Evolutionary conservation across 1,140 invertebrate genomes (phyloP).

Genomic region (Drosophila simulans): DNA sequence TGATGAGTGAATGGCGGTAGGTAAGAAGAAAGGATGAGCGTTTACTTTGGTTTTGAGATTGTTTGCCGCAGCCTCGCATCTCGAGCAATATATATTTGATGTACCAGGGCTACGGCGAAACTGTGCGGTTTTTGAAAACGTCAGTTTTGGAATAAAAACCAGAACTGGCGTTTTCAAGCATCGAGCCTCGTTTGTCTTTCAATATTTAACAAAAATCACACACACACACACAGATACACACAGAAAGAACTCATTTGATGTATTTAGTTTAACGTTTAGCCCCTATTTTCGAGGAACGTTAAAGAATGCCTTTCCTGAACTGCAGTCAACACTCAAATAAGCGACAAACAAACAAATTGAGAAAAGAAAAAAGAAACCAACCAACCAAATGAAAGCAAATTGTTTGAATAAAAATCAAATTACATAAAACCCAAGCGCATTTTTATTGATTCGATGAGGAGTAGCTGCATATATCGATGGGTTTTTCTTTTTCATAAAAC

Average conservation of each 20-base stretch:
- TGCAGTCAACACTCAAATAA: constrained; percentile 36
- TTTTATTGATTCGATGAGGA: constrained; percentile 1
- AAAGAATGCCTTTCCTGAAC: constrained; percentile 22
- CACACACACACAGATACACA: not conserved
- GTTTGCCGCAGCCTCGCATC: constrained; percentile 23
- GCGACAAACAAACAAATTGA: constrained; percentile 13
- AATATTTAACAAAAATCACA: not conserved
- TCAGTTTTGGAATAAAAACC: not conserved
- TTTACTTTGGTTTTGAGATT: constrained; percentile 21
- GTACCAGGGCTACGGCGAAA: not conserved
- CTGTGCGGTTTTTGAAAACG: not conserved
- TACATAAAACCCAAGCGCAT: constrained; percentile 12
- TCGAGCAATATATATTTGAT: constrained; percentile 17
- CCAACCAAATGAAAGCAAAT: constrained; percentile 64
- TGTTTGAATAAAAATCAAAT: constrained; percentile 72
- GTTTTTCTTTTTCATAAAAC: not conserved
- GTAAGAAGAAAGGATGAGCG: not conserved
- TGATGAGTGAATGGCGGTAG: not conserved
- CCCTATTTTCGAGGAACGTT: constrained; percentile 18
- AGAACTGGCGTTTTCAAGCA: not conserved
- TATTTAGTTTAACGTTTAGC: constrained; percentile 46
- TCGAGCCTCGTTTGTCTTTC: not conserved
- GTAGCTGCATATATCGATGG: not conserved
- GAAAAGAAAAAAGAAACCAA: constrained; percentile 20
- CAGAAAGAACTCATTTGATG: constrained; percentile 20